phyloP scores from a whole-genome alignment of 37 sponge, comb jelly and placozoan genomes.

The Hormiphora californensis region DNA sequence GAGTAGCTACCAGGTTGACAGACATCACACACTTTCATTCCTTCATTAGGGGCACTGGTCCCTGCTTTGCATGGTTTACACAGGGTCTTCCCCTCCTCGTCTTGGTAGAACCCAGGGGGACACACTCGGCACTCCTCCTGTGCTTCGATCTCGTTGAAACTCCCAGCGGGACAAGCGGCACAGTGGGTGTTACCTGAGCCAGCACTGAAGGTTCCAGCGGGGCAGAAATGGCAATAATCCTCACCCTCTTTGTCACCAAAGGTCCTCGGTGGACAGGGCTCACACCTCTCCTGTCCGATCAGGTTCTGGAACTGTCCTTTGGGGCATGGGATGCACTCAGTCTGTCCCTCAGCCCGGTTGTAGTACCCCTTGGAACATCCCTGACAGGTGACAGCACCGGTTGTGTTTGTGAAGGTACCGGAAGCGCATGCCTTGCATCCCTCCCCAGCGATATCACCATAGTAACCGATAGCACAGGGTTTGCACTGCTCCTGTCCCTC shows the following conservation, averaged over 20 bases:
- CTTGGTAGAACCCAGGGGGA: slow-evolving; percentile 17
- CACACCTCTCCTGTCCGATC: background rate
- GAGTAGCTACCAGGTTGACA: background rate
- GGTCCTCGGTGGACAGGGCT: slow-evolving; percentile 20
- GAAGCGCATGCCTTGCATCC: background rate
- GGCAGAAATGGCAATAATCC: slow-evolving; percentile 6
- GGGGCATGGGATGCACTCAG: background rate
- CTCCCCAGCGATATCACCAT: background rate
- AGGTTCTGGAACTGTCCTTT: slow-evolving; percentile 28
- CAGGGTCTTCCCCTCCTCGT: background rate
- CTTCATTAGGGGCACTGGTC: background rate
- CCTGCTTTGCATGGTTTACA: background rate
- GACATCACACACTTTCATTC: background rate
- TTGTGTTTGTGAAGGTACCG: background rate
- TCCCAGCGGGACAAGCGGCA: background rate
- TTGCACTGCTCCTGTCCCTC: background rate
- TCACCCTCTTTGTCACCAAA: background rate
- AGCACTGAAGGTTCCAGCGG: background rate
- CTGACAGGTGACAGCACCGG: background rate
- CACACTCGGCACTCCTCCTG: background rate
- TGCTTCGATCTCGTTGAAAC: background rate
- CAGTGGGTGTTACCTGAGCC: background rate
- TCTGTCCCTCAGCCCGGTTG: background rate
- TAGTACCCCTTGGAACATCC: background rate
- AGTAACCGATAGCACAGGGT: background rate